These are phyloP conservation scores for Pangasianodon hypophthalmus DNA, from an alignment of 2,113 vertebrate genomes.

Conservation along the genomic window DNA sequence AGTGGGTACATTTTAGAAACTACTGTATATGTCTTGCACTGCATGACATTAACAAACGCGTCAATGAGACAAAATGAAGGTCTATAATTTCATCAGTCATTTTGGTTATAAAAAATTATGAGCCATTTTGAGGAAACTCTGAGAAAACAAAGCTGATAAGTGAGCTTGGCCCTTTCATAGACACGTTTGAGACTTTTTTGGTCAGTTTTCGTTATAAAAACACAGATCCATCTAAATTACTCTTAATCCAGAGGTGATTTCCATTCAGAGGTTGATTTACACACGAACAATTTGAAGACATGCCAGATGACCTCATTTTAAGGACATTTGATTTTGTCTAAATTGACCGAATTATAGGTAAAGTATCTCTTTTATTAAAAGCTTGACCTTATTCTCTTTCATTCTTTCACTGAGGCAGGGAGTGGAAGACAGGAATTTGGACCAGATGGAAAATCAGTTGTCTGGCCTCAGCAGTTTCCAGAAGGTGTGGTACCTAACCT, in stretches of 20 bases:
- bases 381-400: slow-evolving; percentile 6
- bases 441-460: slow-evolving; percentile 59
- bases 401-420: slow-evolving; percentile 41
- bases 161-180: not conserved
- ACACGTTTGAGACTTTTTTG: not conserved
- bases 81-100: not conserved
- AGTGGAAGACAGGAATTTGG: slow-evolving; percentile 55
- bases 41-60: not conserved
- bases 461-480: slow-evolving; percentile 66
- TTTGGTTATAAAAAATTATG: not conserved
- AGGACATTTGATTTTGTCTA: not conserved
- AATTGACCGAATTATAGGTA: slow-evolving; percentile 8
- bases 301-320: not conserved
- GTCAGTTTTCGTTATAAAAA: not conserved
- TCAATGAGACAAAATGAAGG: not conserved
- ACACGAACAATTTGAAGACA: not conserved
- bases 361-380: not conserved
- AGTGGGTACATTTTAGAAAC: not conserved
- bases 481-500: slow-evolving; percentile 60
- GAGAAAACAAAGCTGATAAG: not conserved
- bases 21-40: not conserved
- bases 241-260: not conserved
- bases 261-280: not conserved
- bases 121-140: not conserved
- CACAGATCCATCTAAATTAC: not conserved